Conservation (phyloP, 2,888 invertebrate genomes). For the Antitype chi region DNA sequence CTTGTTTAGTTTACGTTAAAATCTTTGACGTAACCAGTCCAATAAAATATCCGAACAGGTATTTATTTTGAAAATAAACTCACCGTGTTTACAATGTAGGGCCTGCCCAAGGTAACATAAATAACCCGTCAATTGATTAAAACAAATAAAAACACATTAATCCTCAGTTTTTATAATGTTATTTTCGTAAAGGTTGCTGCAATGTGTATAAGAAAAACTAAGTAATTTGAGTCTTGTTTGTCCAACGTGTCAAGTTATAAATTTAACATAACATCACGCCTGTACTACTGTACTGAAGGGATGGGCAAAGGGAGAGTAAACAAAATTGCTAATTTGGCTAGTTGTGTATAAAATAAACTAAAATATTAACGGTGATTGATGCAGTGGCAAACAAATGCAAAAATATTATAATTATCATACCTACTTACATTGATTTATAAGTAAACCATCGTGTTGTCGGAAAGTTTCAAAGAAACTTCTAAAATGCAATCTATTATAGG, state of each 20-base stretch:
- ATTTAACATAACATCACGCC: background rate
- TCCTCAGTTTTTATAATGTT: constrained; percentile 36
- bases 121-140: constrained; percentile 43
- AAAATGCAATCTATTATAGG: background rate
- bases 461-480: background rate
- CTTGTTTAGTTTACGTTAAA: constrained; percentile 10
- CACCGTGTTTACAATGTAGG: constrained; percentile 49
- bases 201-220: constrained; percentile 32
- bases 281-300: background rate
- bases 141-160: constrained; percentile 53
- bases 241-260: background rate
- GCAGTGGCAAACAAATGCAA: background rate
- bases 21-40: constrained; percentile 34
- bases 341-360: background rate
- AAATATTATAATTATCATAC: background rate
- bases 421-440: background rate
- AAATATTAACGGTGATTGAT: background rate
- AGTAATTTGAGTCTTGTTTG: background rate
- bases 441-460: background rate
- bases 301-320: background rate
- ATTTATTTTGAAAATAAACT: constrained; percentile 61
- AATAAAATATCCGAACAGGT: constrained; percentile 54
- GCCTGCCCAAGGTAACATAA: constrained; percentile 50
- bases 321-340: no score
- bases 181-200: constrained; percentile 30